A percentile compares a stretch with the other conserved stretches of the same genome.
Conservation (phyloP, 2,113 vertebrate species). For the Myocastor coypus region DNA sequence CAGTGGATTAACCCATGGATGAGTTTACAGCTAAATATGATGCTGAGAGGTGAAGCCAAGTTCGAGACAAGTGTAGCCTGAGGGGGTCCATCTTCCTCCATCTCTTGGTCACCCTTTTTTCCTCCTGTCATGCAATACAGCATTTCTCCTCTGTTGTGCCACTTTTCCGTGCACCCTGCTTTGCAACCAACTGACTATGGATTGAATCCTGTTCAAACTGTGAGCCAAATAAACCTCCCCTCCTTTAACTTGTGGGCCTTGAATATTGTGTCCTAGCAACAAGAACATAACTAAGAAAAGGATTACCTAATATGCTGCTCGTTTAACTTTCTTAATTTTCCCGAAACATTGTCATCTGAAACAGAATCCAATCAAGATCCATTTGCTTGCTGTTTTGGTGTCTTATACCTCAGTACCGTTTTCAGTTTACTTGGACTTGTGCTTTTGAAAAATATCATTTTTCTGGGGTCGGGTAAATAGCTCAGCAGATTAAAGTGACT, state of each 20-base stretch:
- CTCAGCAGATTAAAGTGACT: too few species aligned
- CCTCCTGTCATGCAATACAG: neutral
- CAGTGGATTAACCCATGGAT: neutral
- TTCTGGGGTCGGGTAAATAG: too few species aligned
- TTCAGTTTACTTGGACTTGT: neutral
- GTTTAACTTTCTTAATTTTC: conserved; percentile 29
- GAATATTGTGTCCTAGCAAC: neutral
- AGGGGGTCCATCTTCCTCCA: neutral
- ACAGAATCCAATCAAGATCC: neutral
- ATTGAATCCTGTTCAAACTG: neutral
- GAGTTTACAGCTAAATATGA: neutral
- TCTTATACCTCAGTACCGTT: neutral
- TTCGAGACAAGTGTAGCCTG: neutral
- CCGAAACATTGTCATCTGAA: neutral
- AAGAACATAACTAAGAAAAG: neutral
- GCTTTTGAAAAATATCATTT: neutral
- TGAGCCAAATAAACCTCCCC: neutral
- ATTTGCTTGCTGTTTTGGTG: neutral
- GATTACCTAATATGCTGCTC: neutral
- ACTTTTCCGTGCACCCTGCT: neutral
- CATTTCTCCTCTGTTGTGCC: neutral
- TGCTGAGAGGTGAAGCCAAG: neutral
- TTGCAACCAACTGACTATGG: neutral
- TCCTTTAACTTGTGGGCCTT: neutral
- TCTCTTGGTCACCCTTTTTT: neutral